phyloP scores from a whole-genome alignment of 2,797 vertebrate species.

The Enteromius mattozi region DNA sequence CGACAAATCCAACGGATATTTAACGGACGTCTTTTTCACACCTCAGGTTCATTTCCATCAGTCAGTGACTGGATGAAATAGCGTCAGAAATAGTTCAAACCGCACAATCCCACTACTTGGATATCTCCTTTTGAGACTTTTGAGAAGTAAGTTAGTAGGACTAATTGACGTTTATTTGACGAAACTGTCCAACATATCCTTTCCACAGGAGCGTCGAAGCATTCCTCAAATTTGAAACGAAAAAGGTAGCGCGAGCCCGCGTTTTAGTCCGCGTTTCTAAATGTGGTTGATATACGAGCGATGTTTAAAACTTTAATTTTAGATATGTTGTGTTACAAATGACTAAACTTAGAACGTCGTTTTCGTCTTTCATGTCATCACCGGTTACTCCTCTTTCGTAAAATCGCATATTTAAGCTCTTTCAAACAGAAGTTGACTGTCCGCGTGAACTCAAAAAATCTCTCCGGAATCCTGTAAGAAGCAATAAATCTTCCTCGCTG shows the following conservation, averaged over 20 bases:
- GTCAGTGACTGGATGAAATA: slow-evolving; percentile 25
- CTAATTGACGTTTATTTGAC: neutral
- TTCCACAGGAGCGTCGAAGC: slow-evolving; percentile 11
- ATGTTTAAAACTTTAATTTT: slow-evolving; percentile 28
- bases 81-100: slow-evolving; percentile 16
- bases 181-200: slow-evolving; percentile 26
- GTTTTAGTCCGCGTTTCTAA: neutral
- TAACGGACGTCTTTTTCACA: slow-evolving; percentile 34
- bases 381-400: neutral
- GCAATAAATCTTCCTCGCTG: slow-evolving; percentile 21
- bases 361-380: neutral
- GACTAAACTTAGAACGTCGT: slow-evolving; percentile 24
- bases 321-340: neutral
- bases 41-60: slow-evolving; percentile 48
- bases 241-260: neutral
- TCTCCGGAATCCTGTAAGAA: neutral
- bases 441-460: slow-evolving; percentile 2
- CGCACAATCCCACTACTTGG: slow-evolving; percentile 18
- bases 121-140: slow-evolving; percentile 27
- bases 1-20: slow-evolving; percentile 42
- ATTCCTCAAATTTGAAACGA: slow-evolving; percentile 13
- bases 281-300: neutral
- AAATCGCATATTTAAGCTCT: neutral
- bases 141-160: neutral
- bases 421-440: slow-evolving; percentile 6